These are phyloP conservation scores for Ennomos quercinarius DNA, from an alignment of 2,888 invertebrate genomes.

Conservation along the genomic window DNA sequence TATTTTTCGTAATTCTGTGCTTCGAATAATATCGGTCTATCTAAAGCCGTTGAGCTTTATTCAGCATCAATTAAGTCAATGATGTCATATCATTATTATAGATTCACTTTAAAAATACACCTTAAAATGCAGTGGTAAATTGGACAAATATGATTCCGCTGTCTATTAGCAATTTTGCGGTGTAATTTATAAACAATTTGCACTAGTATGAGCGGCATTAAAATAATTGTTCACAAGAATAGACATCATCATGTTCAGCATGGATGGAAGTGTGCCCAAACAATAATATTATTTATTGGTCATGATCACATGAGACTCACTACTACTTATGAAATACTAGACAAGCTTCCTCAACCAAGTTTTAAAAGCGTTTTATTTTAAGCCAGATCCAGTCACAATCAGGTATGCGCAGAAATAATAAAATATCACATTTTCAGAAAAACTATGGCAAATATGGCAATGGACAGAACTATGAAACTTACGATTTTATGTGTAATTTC, in stretches of 20 bases:
- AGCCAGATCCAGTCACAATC: too few species aligned
- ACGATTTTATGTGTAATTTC: not conserved
- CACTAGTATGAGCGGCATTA: constrained; percentile 48
- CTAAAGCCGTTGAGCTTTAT: not conserved
- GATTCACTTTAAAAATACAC: too few species aligned
- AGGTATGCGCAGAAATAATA: too few species aligned
- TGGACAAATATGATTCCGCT: constrained; percentile 21
- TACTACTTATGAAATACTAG: constrained; percentile 40
- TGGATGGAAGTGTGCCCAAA: constrained; percentile 66
- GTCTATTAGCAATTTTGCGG: constrained; percentile 16
- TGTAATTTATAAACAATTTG: constrained; percentile 52
- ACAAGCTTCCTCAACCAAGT: constrained; percentile 10
- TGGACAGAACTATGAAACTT: too few species aligned
- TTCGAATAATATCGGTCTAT: too few species aligned
- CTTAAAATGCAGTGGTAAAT: constrained; percentile 22
- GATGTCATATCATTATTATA: too few species aligned
- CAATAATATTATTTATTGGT: constrained; percentile 57
- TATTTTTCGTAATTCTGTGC: too few species aligned
- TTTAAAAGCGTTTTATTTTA: too few species aligned
- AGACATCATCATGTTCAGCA: constrained; percentile 55
- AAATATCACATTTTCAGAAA: too few species aligned
- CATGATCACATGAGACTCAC: constrained; percentile 46
- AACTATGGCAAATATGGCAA: too few species aligned
- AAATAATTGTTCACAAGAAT: constrained; percentile 56
- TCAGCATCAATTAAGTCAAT: not conserved